A percentile compares a stretch with the other conserved stretches of the same genome.
Evolutionary conservation across 2,113 vertebrate genomes (phyloP).

Genomic region (Opisthocomus hoazin): DNA sequence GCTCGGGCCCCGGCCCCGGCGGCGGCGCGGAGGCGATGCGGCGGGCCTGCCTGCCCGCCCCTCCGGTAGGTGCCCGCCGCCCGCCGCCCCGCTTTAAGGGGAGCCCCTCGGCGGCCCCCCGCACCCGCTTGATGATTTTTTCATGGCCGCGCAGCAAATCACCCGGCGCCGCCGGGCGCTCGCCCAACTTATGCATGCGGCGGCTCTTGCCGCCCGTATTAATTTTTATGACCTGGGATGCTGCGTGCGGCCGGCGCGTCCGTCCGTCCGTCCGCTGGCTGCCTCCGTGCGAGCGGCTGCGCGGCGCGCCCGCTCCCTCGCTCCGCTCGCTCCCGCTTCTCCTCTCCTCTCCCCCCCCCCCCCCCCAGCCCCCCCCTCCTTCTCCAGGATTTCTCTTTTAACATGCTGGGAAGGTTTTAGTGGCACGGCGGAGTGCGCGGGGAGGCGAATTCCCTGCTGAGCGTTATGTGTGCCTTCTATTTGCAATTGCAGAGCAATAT

Average conservation of each 20-base stretch:
- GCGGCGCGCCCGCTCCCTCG: background rate
- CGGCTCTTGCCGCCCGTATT: conserved; percentile 84
- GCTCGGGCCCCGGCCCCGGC: conserved; percentile 45
- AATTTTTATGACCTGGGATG: conserved; percentile 97
- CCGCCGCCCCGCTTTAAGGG: conserved; percentile 88
- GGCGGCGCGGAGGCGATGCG: conserved; percentile 91
- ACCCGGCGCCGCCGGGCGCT: conserved; percentile 74
- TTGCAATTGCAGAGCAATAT: conserved; percentile 99
- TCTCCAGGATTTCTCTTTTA: conserved; percentile 71
- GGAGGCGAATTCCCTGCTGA: conserved; percentile 77
- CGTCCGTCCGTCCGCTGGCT: background rate
- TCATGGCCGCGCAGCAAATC: conserved; percentile 86
- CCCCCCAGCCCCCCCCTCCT: background rate
- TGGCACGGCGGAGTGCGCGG: conserved; percentile 51
- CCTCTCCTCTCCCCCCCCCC: conserved; percentile 3
- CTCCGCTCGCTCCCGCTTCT: background rate
- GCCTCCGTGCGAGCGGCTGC: background rate
- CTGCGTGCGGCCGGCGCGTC: conserved; percentile 56
- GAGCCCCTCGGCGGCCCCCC: conserved; percentile 32
- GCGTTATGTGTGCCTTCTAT: conserved; percentile 98
- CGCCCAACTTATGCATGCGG: conserved; percentile 86
- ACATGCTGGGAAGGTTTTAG: conserved; percentile 68
- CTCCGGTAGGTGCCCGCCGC: conserved; percentile 95
- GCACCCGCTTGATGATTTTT: conserved; percentile 86
- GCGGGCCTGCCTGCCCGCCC: conserved; percentile 92